Evolutionary conservation across 2,797 vertebrate species (phyloP).

Genomic region (Scleropages formosus): DNA sequence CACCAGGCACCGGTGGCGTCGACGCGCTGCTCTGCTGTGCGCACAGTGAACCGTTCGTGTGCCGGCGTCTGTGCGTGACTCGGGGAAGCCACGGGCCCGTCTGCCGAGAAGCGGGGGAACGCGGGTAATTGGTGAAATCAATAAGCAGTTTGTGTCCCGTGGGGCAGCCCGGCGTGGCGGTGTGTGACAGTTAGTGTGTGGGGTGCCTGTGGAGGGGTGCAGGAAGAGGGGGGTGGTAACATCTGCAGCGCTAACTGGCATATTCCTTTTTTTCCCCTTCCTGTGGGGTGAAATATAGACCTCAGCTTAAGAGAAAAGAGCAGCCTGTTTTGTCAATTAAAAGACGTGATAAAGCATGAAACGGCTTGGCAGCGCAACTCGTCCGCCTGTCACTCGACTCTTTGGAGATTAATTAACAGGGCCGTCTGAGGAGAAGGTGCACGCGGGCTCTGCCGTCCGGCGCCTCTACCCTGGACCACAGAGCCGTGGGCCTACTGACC

Average conservation of each 20-base stretch:
- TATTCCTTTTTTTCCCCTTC: slow-evolving; percentile 38
- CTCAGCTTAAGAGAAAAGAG: slow-evolving; percentile 80
- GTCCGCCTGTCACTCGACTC: slow-evolving; percentile 68
- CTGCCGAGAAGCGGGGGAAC: slow-evolving; percentile 28
- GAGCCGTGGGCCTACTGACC: not conserved
- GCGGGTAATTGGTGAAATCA: slow-evolving; percentile 49
- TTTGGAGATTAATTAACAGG: slow-evolving; percentile 77
- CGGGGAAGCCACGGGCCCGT: not conserved
- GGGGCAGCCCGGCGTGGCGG: slow-evolving; percentile 52
- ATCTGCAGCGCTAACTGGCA: slow-evolving; percentile 57
- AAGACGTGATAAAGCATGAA: slow-evolving; percentile 84
- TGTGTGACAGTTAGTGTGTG: slow-evolving; percentile 60
- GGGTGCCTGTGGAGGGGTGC: slow-evolving; percentile 58
- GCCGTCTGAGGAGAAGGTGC: slow-evolving; percentile 73
- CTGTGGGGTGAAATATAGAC: slow-evolving; percentile 66
- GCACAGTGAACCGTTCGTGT: slow-evolving; percentile 44
- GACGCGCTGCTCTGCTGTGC: slow-evolving; percentile 28
- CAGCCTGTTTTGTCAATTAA: slow-evolving; percentile 83
- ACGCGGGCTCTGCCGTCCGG: not conserved
- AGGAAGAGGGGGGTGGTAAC: slow-evolving; percentile 44
- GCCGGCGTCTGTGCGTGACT: slow-evolving; percentile 21
- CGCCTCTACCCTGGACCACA: not conserved
- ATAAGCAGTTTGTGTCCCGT: slow-evolving; percentile 41
- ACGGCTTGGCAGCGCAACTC: slow-evolving; percentile 73
- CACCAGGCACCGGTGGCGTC: not conserved